A percentile compares a stretch with the other conserved stretches of the same genome.
Evolutionary conservation across 1,140 invertebrate species (phyloP).

Genomic region (Cryptotermes secundus): DNA sequence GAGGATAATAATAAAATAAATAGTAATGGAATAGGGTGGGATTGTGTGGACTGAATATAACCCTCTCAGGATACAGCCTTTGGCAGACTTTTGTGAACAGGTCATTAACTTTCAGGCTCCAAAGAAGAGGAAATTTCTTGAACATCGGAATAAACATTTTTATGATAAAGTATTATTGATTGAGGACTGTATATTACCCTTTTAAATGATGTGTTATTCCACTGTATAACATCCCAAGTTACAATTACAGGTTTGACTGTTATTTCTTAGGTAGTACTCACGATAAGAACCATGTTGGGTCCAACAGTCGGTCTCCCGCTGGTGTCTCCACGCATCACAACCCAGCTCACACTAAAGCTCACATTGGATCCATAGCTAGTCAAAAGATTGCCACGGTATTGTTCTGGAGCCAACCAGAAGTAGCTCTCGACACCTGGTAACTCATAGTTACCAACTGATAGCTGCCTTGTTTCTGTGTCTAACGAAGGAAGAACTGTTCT

Average conservation of each 20-base stretch:
- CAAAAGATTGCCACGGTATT: constrained; percentile 71
- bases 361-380: constrained; percentile 84
- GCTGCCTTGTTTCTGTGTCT: constrained; percentile 55
- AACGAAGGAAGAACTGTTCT: constrained; percentile 52
- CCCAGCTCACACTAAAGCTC: constrained; percentile 77
- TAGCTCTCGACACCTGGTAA: constrained; percentile 70
- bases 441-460: constrained; percentile 65
- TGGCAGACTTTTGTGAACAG: too few relatives aligned
- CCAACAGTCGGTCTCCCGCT: constrained; percentile 79
- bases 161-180: too few relatives aligned
- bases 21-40: too few relatives aligned
- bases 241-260: constrained; percentile 25
- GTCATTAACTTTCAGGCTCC: too few relatives aligned
- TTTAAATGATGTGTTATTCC: too few relatives aligned
- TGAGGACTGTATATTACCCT: too few relatives aligned
- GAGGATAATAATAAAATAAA: too few relatives aligned
- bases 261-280: constrained; percentile 47
- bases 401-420: constrained; percentile 84
- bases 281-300: constrained; percentile 84
- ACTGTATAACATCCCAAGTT: too few relatives aligned
- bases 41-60: too few relatives aligned
- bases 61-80: too few relatives aligned
- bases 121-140: too few relatives aligned
- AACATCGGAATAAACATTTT: too few relatives aligned
- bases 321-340: constrained; percentile 82